Evolutionary conservation across 2,797 vertebrate genomes (phyloP), one percentile per base, ranked within the genome.

Genomic region (Pagetopsis macropterus): DNA sequence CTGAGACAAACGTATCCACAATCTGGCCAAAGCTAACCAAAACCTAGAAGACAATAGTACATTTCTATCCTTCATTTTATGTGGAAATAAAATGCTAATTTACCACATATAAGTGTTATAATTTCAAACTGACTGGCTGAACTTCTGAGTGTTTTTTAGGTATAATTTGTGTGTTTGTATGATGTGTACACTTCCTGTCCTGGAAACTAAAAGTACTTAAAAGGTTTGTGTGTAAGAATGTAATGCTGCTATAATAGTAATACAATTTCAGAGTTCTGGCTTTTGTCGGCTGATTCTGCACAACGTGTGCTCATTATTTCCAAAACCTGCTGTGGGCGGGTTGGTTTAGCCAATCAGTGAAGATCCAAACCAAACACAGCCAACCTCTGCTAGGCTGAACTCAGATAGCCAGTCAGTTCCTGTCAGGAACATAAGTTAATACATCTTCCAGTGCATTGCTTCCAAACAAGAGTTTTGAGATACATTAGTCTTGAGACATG

Each of bases 1-100:
- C 73, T 1, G 73, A 83, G 89, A 86, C 85, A 87, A 83, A 76
- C 61, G 56, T 68, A 65, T 68, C 59, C 66, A 66, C 64, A 74
- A 44, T 46, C 69, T 74, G 85, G 64, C 67, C 65, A 52, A 79
- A 75, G 49, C 61, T 58, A 33, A 74, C 57, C 63, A 45, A 48
- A 44, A 44, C 45, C 70, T 41, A 40, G 43, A 33, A 55, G 17
- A 72, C 44, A 64, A 70, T 33, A n/a, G 3, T 44, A 11, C 48
- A 2, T 65, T 37, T 63, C 55, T 33, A 27, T 40, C 41, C 16
- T 43, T 40, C 48, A 1, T 19, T 43, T 27, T 61, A 3, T 44
- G 57, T 40, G 7, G 15, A 5, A 11, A 55, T 62, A 13, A 63
- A 72, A 58, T 48, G 16, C 33, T 58, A 4, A 15, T 40, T 16